phyloP scores from a whole-genome alignment of 1,140 invertebrate species.

The Saxidomus purpurata region DNA sequence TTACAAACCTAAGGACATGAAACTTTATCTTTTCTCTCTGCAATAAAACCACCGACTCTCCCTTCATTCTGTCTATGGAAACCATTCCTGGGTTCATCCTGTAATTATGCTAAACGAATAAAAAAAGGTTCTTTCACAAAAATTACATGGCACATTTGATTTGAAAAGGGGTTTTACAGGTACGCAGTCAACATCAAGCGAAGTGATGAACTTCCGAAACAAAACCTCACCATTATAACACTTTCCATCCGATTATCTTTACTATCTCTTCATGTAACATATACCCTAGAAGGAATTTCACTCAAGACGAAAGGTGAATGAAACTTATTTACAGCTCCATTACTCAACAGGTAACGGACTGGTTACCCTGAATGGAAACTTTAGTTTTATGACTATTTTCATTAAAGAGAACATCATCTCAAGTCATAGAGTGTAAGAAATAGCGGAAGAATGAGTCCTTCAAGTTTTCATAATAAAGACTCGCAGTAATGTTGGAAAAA shows the following conservation, averaged over 20 bases:
- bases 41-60: too few species aligned
- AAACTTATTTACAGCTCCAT: conserved; percentile 3
- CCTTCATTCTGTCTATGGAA: too few species aligned
- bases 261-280: conserved; percentile 15
- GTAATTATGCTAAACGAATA: not conserved
- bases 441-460: not conserved
- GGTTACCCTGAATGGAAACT: not conserved
- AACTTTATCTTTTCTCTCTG: too few species aligned
- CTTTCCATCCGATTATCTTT: conserved; percentile 21
- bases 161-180: not conserved
- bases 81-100: too few species aligned
- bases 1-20: too few species aligned
- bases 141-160: conserved; percentile 27
- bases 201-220: conserved; percentile 25
- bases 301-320: conserved; percentile 21
- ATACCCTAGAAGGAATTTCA: conserved; percentile 24
- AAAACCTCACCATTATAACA: conserved; percentile 6
- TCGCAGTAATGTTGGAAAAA: not conserved
- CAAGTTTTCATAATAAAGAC: not conserved
- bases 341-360: not conserved
- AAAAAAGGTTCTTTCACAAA: not conserved
- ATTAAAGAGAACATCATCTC: not conserved
- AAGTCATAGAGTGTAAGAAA: conserved; percentile 19
- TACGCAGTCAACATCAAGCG: not conserved
- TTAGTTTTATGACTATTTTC: conserved; percentile 16